A percentile compares a stretch with the other conserved stretches of the same genome.
Conservation (phyloP, 2,797 vertebrate species). For the Syngnathus rostellatus region DNA sequence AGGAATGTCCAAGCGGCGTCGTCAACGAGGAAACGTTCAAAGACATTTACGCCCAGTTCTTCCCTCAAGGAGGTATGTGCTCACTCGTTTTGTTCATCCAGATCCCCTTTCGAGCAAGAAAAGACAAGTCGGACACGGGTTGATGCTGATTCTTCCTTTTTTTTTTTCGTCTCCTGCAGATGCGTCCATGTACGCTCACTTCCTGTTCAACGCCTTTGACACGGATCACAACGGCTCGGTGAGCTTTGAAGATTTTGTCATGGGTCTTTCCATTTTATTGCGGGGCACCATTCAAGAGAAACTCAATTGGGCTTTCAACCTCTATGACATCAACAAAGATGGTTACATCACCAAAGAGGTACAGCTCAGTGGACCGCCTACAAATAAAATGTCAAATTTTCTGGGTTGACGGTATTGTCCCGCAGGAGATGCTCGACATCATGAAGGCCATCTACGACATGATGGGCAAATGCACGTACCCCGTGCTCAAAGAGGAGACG, state of each 20-base stretch:
- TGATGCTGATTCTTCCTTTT: background rate
- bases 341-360: conserved; percentile 99
- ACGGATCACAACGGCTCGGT: conserved; percentile 96
- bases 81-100: background rate
- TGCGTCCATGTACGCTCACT: conserved; percentile 94
- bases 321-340: conserved; percentile 99
- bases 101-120: background rate
- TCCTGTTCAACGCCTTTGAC: conserved; percentile 98
- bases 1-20: conserved; percentile 97
- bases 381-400: background rate
- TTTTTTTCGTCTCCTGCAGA: conserved; percentile 69
- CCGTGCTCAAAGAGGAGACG: conserved; percentile 89
- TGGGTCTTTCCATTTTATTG: conserved; percentile 95
- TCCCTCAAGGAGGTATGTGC: conserved; percentile 94
- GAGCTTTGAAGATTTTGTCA: conserved; percentile 99
- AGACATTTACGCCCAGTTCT: conserved; percentile 97
- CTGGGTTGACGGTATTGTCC: background rate
- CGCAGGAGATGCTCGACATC: conserved; percentile 97
- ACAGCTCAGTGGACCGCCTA: conserved; percentile 7
- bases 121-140: background rate
- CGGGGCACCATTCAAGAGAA: conserved; percentile 94
- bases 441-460: conserved; percentile 99
- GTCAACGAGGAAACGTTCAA: conserved; percentile 99
- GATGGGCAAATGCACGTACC: conserved; percentile 99
- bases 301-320: conserved; percentile 98